Base-by-base conservation (phyloP, 1,140 invertebrate genomes). In the Meloidogyne floridensis region DNA sequence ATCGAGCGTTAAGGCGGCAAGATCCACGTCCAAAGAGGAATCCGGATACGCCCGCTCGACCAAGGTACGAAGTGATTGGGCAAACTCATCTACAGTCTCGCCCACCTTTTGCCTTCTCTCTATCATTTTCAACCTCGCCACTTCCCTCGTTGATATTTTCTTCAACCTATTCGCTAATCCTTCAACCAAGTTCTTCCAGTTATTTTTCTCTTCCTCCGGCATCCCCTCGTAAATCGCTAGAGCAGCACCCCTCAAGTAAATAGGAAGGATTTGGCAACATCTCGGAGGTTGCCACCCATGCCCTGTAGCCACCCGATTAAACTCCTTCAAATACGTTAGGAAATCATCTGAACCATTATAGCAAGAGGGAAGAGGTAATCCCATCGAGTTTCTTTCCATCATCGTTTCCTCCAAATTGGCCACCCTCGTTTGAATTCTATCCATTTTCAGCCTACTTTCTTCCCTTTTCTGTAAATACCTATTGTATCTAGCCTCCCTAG, bases 51-150 rank as follows among this genome's bases (percentile, higher is more conserved):
- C 74, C 2, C 74, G 0, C 3, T 18, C 8, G 1, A 75, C 74
- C 2, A 75, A 8, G 0, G 13, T 10, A 2, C 74, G 8, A 9
- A 75, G 18, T 20, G 42, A 2, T 11, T 75, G 74, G 8, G 74
- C 74, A 51, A 75, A 75, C 3, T 75, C 74, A 10, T 75, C 74
- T 11, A 75, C 10, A 8, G 47, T 51, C 11, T 75, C 74, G 3
- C 42, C 74, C 6, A 11, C 3, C 13, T 11, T 11, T 4, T 75
- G 74, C 11, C 59, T 75, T 11, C 43, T 47, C 3, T 53, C 51
- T 3, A 59, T 32, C 74, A 75, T 9, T 75, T 51, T 75, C 42
- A 56, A 42, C 3, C 74, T 47, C 0, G 74, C 74, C 3, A 20
- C 59, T 32, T 32, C 2, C 18, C 43, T 47, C 9, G 74, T 20